Percentiles rank a stretch among this genome's conserved stretches.
Evolutionary conservation across 2,888 invertebrate species (phyloP).

Genomic region (Pristionchus exspectatus): DNA sequence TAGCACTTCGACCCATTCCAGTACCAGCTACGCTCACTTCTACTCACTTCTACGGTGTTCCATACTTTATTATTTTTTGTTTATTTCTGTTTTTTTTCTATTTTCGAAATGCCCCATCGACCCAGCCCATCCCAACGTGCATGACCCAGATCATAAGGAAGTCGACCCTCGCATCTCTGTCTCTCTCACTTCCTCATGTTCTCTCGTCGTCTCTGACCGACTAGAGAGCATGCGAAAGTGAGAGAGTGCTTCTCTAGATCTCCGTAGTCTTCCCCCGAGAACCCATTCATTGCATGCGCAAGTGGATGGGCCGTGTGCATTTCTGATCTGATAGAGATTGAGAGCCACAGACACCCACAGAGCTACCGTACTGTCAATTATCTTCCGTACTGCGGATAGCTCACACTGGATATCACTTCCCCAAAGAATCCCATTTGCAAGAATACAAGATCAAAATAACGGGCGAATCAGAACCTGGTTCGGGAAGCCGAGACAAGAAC

Average conservation of each 20-base stretch:
- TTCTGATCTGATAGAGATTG: neutral
- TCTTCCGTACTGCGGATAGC: neutral
- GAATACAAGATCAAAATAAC: too few relatives aligned
- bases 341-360: neutral
- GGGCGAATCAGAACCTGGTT: too few relatives aligned
- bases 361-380: too few relatives aligned
- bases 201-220: neutral
- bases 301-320: neutral
- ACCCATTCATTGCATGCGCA: conserved; percentile 3
- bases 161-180: neutral
- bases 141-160: neutral
- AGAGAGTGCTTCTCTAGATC: conserved; percentile 5
- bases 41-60: too few relatives aligned
- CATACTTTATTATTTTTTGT: neutral
- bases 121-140: neutral
- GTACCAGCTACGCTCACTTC: neutral
- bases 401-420: too few relatives aligned
- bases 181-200: neutral
- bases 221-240: neutral
- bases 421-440: too few relatives aligned
- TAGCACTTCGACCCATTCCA: neutral
- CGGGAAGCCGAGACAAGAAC: too few relatives aligned
- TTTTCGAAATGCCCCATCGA: neutral
- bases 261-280: neutral
- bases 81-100: neutral